Base-by-base conservation (phyloP, 2,888 invertebrate species). In the Mimumesa dahlbomi region DNA sequence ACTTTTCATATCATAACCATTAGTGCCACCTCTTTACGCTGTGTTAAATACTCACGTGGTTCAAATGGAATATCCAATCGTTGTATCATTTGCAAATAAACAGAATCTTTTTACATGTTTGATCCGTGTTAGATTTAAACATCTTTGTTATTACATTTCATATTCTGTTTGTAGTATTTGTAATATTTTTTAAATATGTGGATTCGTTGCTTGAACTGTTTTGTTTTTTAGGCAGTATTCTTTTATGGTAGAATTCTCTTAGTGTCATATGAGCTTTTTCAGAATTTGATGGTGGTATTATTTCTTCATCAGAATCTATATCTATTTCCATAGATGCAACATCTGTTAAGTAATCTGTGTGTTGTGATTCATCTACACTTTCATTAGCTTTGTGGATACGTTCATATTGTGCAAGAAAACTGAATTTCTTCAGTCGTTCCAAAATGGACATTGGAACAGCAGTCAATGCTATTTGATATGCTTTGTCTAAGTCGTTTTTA, bases 391-490 rank as follows among this genome's bases (percentile, higher is more conserved):
- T 42, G 2, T 46, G n/a, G 9, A 25, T 2, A 9, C 34, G 54
- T 0, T 64, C 18, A 6, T 56, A 22, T 1, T 11, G 48, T 13
- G 69, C 52, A 4, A 66, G 0, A 4, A 21, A 78, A 46, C 77
- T 73, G 18, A 70, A 77, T 49, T 31, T 73, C 56, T 57, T 7
- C 36, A 82, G 63, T 48, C 84, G 68, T 7, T 79, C 36, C 0
- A 18, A 5, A 11, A 84, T 72, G 2, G 80, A 36, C n/a, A 83
- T 25, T 5, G 40, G 6, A 19, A 73, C 14, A 2, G 81, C 76
- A 7, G 7, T 34, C 13, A 21, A 16, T 7, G 82, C 82, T 1
- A 63, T 1, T 40, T 54, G 3, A 1, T 62, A 70, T 13, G 61
- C 61, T 42, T 43, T 36, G 4, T 64, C 14, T 9, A 77, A 46